phyloP scores from a whole-genome alignment of 1,140 invertebrate genomes.

The Ostrea edulis region DNA sequence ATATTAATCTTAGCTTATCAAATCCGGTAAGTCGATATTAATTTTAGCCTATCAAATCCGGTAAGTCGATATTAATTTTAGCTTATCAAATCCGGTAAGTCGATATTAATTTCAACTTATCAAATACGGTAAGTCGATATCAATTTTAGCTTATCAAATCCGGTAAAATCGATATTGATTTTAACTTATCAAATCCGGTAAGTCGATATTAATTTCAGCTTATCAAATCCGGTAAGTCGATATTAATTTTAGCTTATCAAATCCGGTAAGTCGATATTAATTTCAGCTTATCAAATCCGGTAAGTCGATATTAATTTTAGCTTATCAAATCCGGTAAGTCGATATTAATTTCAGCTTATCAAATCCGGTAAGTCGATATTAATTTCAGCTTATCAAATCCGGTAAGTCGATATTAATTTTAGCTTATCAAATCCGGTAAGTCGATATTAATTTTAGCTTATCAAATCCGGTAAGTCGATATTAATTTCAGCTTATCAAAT shows the following conservation, averaged over 20 bases:
- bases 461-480: too few relatives aligned
- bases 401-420: neutral
- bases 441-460: too few relatives aligned
- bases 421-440: too few relatives aligned
- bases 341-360: neutral
- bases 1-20: too few relatives aligned
- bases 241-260: too few relatives aligned
- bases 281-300: neutral
- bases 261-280: neutral
- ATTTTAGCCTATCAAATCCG: too few relatives aligned
- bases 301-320: neutral
- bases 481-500: neutral
- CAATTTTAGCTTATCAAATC: too few relatives aligned
- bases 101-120: neutral
- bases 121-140: neutral
- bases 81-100: slow-evolving; percentile 12
- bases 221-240: slow-evolving; percentile 1
- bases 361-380: neutral
- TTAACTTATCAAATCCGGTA: neutral
- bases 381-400: neutral
- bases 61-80: neutral
- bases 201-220: neutral
- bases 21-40: neutral
- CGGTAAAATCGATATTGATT: neutral
- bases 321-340: slow-evolving; percentile 1